A percentile compares a stretch with the other conserved stretches of the same genome.
phyloP scores from a whole-genome alignment of 2,113 vertebrate species.

The Oxygymnocypris stewartii region DNA sequence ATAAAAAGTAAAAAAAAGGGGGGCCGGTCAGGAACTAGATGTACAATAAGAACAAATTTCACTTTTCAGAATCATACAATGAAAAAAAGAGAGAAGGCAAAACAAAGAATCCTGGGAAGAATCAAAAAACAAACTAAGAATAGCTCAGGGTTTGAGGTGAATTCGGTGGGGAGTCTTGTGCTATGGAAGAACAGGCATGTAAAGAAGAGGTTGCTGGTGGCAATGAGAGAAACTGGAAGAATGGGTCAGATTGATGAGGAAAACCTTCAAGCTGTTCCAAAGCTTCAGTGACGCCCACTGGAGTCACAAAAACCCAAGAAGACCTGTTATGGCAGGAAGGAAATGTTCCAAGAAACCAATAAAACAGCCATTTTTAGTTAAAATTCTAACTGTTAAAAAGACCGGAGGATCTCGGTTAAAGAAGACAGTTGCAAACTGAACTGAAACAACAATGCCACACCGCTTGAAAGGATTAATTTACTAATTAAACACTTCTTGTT shows the following conservation, averaged over 20 bases:
- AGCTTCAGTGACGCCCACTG: constrained; percentile 28
- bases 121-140: background rate
- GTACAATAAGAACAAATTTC: background rate
- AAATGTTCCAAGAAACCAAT: background rate
- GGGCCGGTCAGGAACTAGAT: background rate
- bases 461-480: background rate
- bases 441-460: background rate
- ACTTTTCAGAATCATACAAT: background rate
- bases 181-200: background rate
- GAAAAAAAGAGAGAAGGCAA: background rate
- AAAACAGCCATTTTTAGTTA: constrained; percentile 1
- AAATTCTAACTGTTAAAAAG: background rate
- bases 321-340: background rate
- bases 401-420: background rate
- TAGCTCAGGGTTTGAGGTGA: constrained; percentile 13
- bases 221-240: background rate
- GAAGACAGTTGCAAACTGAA: background rate
- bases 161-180: background rate
- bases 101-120: background rate
- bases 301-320: background rate
- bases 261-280: constrained; percentile 10
- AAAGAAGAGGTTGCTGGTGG: background rate
- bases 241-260: constrained; percentile 7
- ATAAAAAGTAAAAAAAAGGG: background rate
- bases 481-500: constrained; percentile 9